phyloP scores from a whole-genome alignment of 2,113 vertebrate species.

The Cettia cetti region DNA sequence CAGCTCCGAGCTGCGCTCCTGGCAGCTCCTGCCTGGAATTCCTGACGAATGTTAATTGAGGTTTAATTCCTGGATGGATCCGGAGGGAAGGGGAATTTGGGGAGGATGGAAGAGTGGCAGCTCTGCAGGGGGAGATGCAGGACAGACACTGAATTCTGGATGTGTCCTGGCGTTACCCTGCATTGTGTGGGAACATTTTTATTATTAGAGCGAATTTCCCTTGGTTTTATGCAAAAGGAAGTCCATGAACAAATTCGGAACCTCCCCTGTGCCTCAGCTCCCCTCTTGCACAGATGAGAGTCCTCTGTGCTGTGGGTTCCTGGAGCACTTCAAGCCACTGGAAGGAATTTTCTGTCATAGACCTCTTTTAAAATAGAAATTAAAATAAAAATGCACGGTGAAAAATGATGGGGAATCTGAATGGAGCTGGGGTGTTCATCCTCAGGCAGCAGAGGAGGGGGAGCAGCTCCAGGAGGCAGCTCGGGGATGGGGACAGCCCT shows the following conservation, averaged over 20 bases:
- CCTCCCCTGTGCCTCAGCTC: background rate
- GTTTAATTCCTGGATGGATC: background rate
- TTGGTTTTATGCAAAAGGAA: background rate
- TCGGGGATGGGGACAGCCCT: background rate
- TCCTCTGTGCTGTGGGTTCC: background rate
- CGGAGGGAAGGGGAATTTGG: background rate
- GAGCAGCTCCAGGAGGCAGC: background rate
- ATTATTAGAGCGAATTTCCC: background rate
- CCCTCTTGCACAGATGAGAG: background rate
- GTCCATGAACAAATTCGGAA: background rate
- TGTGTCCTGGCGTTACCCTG: background rate
- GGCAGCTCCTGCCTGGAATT: rapidly evolving
- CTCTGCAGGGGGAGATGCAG: rapidly evolving
- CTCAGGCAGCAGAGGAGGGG: background rate
- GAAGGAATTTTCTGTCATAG: background rate
- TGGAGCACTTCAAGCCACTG: background rate
- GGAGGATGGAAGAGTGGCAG: background rate
- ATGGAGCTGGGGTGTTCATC: background rate
- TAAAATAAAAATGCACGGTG: background rate
- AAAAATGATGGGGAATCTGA: background rate
- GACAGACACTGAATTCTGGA: background rate
- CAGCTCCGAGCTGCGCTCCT: background rate
- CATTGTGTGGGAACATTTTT: background rate
- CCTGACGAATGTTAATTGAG: background rate
- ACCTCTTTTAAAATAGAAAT: background rate